Conservation (phyloP, 1,140 invertebrate genomes). For the Colletes latitarsis region DNA sequence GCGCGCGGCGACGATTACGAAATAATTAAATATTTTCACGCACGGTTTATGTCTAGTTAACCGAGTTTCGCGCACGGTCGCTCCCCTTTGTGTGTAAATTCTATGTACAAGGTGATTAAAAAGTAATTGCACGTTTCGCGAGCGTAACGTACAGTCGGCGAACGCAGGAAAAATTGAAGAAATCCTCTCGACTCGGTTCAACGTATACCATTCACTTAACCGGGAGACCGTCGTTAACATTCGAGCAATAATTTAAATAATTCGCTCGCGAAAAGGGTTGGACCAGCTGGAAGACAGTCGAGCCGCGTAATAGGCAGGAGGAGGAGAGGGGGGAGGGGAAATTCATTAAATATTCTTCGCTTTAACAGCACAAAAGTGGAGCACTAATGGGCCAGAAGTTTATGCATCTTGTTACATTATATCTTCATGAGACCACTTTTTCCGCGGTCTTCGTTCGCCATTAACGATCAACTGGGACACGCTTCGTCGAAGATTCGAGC, state of each 20-base stretch:
- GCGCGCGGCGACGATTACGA: too few species aligned
- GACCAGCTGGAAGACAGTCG: not conserved
- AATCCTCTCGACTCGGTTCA: not conserved
- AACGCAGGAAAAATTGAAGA: not conserved
- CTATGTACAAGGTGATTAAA: too few species aligned
- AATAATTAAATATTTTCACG: too few species aligned
- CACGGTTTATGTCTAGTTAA: too few species aligned
- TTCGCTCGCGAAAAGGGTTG: not conserved
- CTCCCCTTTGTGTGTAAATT: too few species aligned
- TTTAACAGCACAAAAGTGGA: slow-evolving; percentile 41
- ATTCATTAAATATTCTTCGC: slow-evolving; percentile 48
- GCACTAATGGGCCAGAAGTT: slow-evolving; percentile 42
- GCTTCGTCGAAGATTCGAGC: not conserved
- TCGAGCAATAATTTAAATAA: slow-evolving; percentile 32
- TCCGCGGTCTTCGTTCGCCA: not conserved
- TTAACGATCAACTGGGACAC: not conserved
- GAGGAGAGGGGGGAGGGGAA: not conserved
- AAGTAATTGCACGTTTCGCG: too few species aligned
- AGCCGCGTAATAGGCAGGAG: slow-evolving; percentile 28
- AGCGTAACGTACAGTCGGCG: too few species aligned
- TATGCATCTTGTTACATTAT: slow-evolving; percentile 44
- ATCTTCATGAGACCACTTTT: not conserved
- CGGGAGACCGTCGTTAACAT: not conserved
- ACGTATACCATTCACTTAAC: not conserved
- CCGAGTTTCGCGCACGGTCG: too few species aligned